Evolutionary conservation across 2,888 invertebrate genomes (phyloP).

Genomic region (Idaea biselata): DNA sequence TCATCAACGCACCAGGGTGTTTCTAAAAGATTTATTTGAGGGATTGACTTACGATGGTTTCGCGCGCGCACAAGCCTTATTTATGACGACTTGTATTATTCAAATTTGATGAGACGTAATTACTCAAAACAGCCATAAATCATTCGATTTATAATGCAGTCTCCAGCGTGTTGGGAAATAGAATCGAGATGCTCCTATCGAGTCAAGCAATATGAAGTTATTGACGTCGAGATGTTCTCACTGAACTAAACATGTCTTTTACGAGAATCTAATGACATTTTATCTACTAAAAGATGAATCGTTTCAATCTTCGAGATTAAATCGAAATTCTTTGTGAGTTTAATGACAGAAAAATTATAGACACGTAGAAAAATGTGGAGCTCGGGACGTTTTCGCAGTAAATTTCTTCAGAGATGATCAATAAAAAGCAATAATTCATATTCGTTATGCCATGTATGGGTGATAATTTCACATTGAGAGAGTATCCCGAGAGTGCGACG

Average conservation of each 20-base stretch:
- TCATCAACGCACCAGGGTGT: slow-evolving; percentile 62
- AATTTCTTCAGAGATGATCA: slow-evolving; percentile 51
- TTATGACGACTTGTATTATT: slow-evolving; percentile 75
- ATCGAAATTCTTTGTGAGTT: slow-evolving; percentile 28
- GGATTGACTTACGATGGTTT: slow-evolving; percentile 74
- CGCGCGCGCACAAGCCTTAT: slow-evolving; percentile 62
- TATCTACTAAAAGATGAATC: slow-evolving; percentile 47
- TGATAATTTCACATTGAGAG: slow-evolving; percentile 76
- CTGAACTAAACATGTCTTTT: slow-evolving; percentile 56
- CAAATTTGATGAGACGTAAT: slow-evolving; percentile 79
- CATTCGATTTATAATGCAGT: slow-evolving; percentile 66
- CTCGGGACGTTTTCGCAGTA: slow-evolving; percentile 51
- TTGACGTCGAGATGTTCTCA: slow-evolving; percentile 47
- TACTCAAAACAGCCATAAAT: slow-evolving; percentile 78
- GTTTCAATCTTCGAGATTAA: slow-evolving; percentile 38
- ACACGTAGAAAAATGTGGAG: slow-evolving; percentile 37
- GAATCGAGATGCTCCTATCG: slow-evolving; percentile 46
- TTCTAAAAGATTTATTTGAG: slow-evolving; percentile 68
- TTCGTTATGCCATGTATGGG: slow-evolving; percentile 77
- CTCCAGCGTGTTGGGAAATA: slow-evolving; percentile 60
- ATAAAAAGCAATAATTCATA: slow-evolving; percentile 78
- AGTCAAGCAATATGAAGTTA: slow-evolving; percentile 63
- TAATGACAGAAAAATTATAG: slow-evolving; percentile 39
- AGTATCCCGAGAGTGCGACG: slow-evolving; percentile 53
- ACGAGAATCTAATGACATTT: slow-evolving; percentile 59